These are phyloP conservation scores for Podarcis muralis DNA, from an alignment of 2,113 vertebrate species.

Conservation along the genomic window DNA sequence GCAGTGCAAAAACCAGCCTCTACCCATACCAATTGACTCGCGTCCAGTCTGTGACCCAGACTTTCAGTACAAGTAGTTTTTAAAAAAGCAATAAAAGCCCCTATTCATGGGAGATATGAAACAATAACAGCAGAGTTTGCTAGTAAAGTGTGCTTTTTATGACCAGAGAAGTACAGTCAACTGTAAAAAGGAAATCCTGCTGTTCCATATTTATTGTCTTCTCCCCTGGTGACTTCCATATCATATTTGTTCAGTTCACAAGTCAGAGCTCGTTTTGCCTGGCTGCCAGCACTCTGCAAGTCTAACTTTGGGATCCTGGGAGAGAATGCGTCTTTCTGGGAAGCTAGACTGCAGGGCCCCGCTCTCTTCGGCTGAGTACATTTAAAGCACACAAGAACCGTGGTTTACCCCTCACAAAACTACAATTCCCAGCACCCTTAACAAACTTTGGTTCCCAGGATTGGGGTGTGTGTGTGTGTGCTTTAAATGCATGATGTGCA, in stretches of 20 bases:
- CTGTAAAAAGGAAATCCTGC: slow-evolving; percentile 9
- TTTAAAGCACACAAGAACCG: too few species aligned
- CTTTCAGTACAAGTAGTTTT: not conserved
- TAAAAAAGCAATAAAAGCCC: not conserved
- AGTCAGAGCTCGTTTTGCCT: slow-evolving; percentile 18
- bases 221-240: slow-evolving; percentile 19
- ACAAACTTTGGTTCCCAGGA: too few species aligned
- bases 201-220: not conserved
- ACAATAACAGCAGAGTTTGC: slow-evolving; percentile 21
- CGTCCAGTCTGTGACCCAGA: not conserved
- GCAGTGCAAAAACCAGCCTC: not conserved
- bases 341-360: not conserved
- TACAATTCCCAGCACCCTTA: too few species aligned
- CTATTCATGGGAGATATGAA: slow-evolving; percentile 3
- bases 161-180: slow-evolving; percentile 16
- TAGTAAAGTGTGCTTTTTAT: slow-evolving; percentile 11
- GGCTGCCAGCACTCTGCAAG: not conserved
- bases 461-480: too few species aligned
- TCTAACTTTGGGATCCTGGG: not conserved
- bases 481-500: too few species aligned
- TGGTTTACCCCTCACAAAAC: too few species aligned
- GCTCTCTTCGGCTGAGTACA: too few species aligned
- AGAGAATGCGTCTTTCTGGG: not conserved
- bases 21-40: not conserved
- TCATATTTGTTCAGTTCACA: slow-evolving; percentile 31